phyloP scores from a whole-genome alignment of 2,888 invertebrate genomes.

The Thysanoteuthis rhombus region DNA sequence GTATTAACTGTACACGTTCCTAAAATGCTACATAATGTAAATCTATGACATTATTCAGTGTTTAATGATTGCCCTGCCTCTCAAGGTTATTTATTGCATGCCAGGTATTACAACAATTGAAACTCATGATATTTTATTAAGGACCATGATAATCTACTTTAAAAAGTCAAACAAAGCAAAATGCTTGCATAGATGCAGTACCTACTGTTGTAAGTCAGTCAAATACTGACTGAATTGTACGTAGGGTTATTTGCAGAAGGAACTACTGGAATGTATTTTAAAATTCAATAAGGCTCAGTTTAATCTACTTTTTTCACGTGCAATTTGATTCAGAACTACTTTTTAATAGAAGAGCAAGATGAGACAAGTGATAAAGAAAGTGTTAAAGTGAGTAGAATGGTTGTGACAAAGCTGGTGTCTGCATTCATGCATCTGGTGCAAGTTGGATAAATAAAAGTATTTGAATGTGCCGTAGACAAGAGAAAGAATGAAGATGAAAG shows the following conservation, averaged over 20 bases:
- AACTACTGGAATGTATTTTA: no score
- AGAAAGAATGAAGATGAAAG: background rate
- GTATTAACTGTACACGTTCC: background rate
- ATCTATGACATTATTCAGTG: background rate
- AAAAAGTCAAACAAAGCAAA: background rate
- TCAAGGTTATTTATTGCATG: background rate
- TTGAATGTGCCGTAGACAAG: background rate
- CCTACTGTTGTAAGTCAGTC: no score
- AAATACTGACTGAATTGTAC: background rate
- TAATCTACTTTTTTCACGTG: background rate
- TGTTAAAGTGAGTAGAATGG: background rate
- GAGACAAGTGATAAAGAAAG: background rate
- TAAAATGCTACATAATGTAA: background rate
- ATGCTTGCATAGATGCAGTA: no score
- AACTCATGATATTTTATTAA: background rate
- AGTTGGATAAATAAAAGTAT: background rate
- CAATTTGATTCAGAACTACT: background rate
- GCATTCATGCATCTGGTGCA: background rate
- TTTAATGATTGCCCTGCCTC: background rate
- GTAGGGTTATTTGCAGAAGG: background rate
- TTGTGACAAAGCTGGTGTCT: background rate
- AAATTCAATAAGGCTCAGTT: background rate
- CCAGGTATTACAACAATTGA: background rate
- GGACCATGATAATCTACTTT: background rate
- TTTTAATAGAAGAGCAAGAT: background rate